Evolutionary conservation across 1,140 invertebrate species (phyloP).

Genomic region (Drosophila seguyi): DNA sequence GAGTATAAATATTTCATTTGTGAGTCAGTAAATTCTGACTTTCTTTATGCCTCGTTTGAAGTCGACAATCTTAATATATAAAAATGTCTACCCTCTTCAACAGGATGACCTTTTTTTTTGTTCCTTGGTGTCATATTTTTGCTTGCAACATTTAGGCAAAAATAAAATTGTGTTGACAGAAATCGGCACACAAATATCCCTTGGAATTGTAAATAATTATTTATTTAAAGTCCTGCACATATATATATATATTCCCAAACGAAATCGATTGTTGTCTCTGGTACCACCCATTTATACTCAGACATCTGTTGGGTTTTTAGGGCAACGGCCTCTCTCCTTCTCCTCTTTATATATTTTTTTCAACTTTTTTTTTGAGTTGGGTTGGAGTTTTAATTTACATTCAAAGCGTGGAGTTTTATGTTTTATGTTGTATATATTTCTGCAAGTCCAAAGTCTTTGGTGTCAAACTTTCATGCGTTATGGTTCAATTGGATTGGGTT

Average conservation of each 20-base stretch:
- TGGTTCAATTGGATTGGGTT: constrained; percentile 35
- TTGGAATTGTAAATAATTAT: constrained; percentile 54
- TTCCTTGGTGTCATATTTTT: background rate
- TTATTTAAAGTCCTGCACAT: constrained; percentile 51
- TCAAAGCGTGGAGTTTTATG: constrained; percentile 7
- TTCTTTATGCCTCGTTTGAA: background rate
- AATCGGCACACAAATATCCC: constrained; percentile 17
- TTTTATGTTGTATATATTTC: too few species aligned
- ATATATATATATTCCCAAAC: constrained; percentile 22
- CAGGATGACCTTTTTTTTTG: background rate
- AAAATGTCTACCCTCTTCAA: constrained; percentile 20
- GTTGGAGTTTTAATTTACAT: constrained; percentile 28
- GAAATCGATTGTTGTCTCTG: constrained; percentile 32
- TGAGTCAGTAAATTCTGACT: background rate
- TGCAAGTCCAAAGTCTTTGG: constrained; percentile 1
- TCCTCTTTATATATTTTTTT: background rate
- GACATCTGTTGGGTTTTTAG: constrained; percentile 14
- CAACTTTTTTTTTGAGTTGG: constrained; percentile 2
- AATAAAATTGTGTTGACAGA: constrained; percentile 33
- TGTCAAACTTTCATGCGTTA: constrained; percentile 16
- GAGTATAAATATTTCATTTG: background rate
- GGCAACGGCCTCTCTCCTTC: background rate
- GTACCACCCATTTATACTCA: constrained; percentile 10
- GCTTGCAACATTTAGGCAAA: constrained; percentile 21
- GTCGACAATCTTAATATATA: constrained; percentile 9